Base-by-base conservation (phyloP, 1,140 invertebrate species). In the Anthonomus grandis region DNA sequence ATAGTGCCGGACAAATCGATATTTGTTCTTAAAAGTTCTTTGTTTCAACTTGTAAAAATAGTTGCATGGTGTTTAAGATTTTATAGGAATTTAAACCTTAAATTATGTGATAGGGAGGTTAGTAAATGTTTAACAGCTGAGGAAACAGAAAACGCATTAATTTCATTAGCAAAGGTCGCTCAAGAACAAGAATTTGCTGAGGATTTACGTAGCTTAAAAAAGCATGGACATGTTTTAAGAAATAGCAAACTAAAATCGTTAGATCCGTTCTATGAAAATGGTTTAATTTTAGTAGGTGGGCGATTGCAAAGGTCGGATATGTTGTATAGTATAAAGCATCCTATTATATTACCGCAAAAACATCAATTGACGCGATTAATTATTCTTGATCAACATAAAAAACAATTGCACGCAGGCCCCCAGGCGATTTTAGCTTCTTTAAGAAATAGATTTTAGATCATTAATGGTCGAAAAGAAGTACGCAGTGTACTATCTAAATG, bases 281-380 rank as follows among this genome's bases (percentile, higher is more conserved):
- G 39, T 17, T 2, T 54, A 44, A 12, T 54, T 4, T 15, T 38
- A 2, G 44, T 46, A 4, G 53, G 53, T 5, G 53, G 53, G 4
- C 12, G 53, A 56, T n/a, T 56, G 13, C 13, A 18, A 38, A 56
- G 47, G 18, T 31, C 44, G 4, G 15, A 21, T 34, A 38, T 56
- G 13, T 17, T 18, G 2, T 38, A 23, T 36, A 17, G 36, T 4
- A 21, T 6, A n/a, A 46, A 41, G n/a, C 38, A 53, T 44, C 37
- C 25, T 24, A 53, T 53, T 18, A 9, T 53, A 3, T 44, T 53
- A 42, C n/a, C 18, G 4, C 6, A 4, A 51, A 38, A 31, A 9
- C 48, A 45, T 46, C 13, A 25, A 17, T 45, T 54, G 6, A 45
- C 51, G 3, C 44, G 6, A 25, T 27, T 54, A 46, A 46, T 54